Percentiles rank a stretch among this genome's conserved stretches.
phyloP scores from a whole-genome alignment of 1,140 invertebrate genomes.

The Zaprionus ghesquierei region DNA sequence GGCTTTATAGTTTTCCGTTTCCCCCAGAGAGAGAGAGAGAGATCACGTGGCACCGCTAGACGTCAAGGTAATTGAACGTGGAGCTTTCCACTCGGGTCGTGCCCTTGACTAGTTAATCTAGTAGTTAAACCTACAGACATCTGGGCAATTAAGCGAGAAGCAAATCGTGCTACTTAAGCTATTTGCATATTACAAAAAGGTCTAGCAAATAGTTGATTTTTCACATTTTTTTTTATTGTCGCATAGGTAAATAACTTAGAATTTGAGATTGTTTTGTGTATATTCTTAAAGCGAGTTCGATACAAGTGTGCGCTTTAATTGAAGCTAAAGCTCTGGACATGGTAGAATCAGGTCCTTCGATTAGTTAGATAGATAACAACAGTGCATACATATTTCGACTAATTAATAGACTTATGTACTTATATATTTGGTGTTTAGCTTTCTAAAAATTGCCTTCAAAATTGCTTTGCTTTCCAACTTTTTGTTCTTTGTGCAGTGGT shows the following conservation, averaged over 20 bases:
- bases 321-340: slow-evolving; percentile 26
- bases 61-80: slow-evolving; percentile 35
- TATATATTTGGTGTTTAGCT: slow-evolving; percentile 58
- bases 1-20: slow-evolving; percentile 28
- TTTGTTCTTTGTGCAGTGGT: slow-evolving; percentile 14
- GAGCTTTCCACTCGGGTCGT: slow-evolving; percentile 9
- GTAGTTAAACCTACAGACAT: slow-evolving; percentile 4
- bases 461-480: slow-evolving; percentile 35
- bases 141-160: slow-evolving; percentile 14
- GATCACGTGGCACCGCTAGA: slow-evolving; percentile 15
- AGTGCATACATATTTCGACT: slow-evolving; percentile 19
- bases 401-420: slow-evolving; percentile 41
- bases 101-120: slow-evolving; percentile 26
- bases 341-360: neutral
- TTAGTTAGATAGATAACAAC: slow-evolving; percentile 4
- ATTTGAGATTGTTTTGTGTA: slow-evolving; percentile 13
- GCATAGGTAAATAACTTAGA: slow-evolving; percentile 24
- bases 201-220: neutral
- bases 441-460: slow-evolving; percentile 53
- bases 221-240: slow-evolving; percentile 35
- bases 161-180: slow-evolving; percentile 36
- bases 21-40: too few relatives aligned
- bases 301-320: neutral
- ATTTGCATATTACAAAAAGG: slow-evolving; percentile 39
- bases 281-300: slow-evolving; percentile 5